These are phyloP conservation scores for Cyrtodaria siliqua DNA, from an alignment of 2,888 invertebrate species.

Conservation along the genomic window DNA sequence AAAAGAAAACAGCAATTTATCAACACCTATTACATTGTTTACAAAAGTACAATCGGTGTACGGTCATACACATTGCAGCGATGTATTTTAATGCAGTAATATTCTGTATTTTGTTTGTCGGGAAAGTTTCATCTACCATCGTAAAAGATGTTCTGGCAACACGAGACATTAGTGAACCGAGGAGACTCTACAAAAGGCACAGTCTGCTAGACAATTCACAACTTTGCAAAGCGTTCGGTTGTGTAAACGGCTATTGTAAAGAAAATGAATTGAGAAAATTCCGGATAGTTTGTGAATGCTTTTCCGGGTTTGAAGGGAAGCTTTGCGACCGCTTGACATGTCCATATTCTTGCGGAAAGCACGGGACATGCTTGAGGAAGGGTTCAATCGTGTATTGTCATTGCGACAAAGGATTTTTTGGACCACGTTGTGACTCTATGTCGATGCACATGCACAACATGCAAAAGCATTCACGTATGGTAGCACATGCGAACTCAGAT, in stretches of 20 bases:
- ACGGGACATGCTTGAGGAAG: constrained; percentile 52
- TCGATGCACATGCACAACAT: background rate
- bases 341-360: constrained; percentile 52
- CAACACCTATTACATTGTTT: too few species aligned
- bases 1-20: too few species aligned
- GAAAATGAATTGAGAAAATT: constrained; percentile 52
- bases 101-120: too few species aligned
- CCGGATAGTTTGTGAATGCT: constrained; percentile 60
- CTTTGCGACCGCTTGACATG: constrained; percentile 54
- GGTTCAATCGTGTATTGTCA: constrained; percentile 45
- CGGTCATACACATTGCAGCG: too few species aligned
- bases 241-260: constrained; percentile 57
- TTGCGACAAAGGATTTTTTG: constrained; percentile 52
- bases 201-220: constrained; percentile 35
- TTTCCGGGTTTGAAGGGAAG: constrained; percentile 53
- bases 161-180: too few species aligned
- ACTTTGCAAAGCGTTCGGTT: constrained; percentile 60
- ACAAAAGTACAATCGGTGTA: too few species aligned
- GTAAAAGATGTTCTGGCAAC: too few species aligned
- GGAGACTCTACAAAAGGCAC: constrained; percentile 34
- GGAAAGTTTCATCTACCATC: too few species aligned
- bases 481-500: background rate
- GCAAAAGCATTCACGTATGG: background rate
- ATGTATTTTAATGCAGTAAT: too few species aligned
- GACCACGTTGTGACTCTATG: constrained; percentile 41